phyloP scores from a whole-genome alignment of 2,888 invertebrate species.

The Epinotia brunnichana region DNA sequence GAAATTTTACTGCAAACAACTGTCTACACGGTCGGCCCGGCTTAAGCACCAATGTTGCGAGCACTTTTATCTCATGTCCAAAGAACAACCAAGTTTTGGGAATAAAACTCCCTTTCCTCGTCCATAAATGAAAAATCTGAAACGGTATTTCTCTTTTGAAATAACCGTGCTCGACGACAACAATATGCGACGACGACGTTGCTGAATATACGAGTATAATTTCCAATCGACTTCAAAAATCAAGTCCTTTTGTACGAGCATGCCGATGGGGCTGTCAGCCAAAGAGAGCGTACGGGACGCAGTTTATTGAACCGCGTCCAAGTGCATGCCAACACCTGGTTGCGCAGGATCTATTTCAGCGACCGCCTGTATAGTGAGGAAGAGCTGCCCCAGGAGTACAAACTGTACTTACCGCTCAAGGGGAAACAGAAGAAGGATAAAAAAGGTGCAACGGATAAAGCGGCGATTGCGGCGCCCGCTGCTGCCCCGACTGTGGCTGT shows the following conservation, averaged over 20 bases:
- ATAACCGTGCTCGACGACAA: conserved; percentile 94
- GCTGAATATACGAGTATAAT: conserved; percentile 98
- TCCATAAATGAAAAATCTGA: conserved; percentile 99
- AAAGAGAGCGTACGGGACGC: conserved; percentile 96
- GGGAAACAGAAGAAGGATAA: conserved; percentile 72
- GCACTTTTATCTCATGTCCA: conserved; percentile 97
- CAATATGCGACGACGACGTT: conserved; percentile 95
- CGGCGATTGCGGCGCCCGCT: conserved; percentile 42
- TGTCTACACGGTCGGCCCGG: no score
- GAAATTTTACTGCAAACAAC: no score
- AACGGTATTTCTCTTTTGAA: conserved; percentile 99
- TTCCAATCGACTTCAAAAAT: conserved; percentile 93
- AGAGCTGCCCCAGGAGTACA: conserved; percentile 96
- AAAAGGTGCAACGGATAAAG: conserved; percentile 12
- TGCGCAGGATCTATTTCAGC: conserved; percentile 96
- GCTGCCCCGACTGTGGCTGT: conserved; percentile 43
- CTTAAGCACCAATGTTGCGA: conserved; percentile 98
- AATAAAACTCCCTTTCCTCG: conserved; percentile 97
- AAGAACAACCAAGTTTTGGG: conserved; percentile 95
- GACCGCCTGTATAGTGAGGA: conserved; percentile 96
- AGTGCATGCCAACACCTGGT: conserved; percentile 98
- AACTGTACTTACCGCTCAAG: conserved; percentile 89
- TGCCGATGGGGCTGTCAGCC: conserved; percentile 98
- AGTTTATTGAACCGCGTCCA: conserved; percentile 95
- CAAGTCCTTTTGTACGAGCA: conserved; percentile 96